Evolutionary conservation across 2,888 invertebrate genomes (phyloP).

Genomic region (Caenorhabditis japonica): DNA sequence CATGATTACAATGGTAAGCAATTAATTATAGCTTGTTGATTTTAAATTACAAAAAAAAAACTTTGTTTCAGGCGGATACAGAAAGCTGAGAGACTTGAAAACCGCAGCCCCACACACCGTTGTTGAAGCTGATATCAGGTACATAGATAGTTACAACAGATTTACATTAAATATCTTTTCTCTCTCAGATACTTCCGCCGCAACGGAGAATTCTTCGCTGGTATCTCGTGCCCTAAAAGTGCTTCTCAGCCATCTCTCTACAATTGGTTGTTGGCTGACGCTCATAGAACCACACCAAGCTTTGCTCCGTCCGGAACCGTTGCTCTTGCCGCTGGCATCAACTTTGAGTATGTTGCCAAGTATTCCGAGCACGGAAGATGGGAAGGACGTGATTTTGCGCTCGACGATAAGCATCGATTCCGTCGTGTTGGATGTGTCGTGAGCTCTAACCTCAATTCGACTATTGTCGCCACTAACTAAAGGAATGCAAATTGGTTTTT

Average conservation of each 20-base stretch:
- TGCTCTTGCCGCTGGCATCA: constrained; percentile 28
- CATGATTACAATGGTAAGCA: no score
- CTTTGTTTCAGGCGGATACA: no score
- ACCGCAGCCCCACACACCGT: no score
- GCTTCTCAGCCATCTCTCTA: not conserved
- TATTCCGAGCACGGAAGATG: constrained; percentile 1
- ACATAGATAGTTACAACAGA: no score
- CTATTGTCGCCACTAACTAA: no score
- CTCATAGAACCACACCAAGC: constrained; percentile 7
- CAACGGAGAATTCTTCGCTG: constrained; percentile 11
- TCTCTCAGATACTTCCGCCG: constrained; percentile 30
- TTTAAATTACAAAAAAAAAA: no score
- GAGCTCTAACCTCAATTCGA: no score
- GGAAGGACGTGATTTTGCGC: constrained; percentile 26
- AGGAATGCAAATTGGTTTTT: no score
- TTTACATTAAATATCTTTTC: no score
- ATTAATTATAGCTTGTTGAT: no score
- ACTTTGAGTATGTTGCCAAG: constrained; percentile 31
- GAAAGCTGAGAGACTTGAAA: no score
- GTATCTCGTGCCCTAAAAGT: constrained; percentile 16
- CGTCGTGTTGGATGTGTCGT: constrained; percentile 24
- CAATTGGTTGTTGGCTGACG: constrained; percentile 27
- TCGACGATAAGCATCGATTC: constrained; percentile 24
- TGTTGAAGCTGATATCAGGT: no score
- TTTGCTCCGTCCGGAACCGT: constrained; percentile 2